phyloP scores from a whole-genome alignment of 2,888 invertebrate genomes.

The Thereva unica region DNA sequence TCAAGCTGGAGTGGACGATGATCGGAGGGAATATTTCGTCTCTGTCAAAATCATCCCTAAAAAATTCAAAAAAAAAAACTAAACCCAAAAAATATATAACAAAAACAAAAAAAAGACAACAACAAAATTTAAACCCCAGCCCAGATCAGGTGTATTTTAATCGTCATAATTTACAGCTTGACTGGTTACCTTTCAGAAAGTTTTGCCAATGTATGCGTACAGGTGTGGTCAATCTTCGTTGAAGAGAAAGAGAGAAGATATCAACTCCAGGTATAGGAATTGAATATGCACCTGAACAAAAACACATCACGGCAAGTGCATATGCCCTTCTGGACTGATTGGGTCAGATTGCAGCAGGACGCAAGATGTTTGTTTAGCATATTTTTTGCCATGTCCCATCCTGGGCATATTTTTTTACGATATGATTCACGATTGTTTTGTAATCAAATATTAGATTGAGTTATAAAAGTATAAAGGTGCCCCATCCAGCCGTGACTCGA shows the following conservation, averaged over 20 bases:
- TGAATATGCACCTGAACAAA: conserved; percentile 3
- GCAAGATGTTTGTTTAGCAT: conserved; percentile 31
- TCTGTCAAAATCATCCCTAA: too few species aligned
- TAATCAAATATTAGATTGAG: neutral
- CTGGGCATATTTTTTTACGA: neutral
- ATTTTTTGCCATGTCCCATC: neutral
- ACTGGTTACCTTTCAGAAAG: too few species aligned
- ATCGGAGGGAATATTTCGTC: too few species aligned
- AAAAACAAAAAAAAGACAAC: too few species aligned
- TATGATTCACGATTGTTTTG: neutral
- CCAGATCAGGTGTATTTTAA: too few species aligned
- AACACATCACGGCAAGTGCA: conserved; percentile 23
- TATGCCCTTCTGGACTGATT: conserved; percentile 35
- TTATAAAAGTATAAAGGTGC: too few species aligned
- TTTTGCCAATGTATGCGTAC: conserved; percentile 24
- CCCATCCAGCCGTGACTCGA: too few species aligned
- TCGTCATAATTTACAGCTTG: too few species aligned
- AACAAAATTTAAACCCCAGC: too few species aligned
- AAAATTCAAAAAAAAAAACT: too few species aligned
- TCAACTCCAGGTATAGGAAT: neutral
- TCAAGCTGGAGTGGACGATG: too few species aligned
- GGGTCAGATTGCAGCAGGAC: conserved; percentile 38
- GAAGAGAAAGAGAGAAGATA: neutral
- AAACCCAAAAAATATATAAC: too few species aligned
- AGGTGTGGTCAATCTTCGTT: conserved; percentile 24